Evolutionary conservation across 2,888 invertebrate species (phyloP), one percentile per base, ranked within the genome.

Genomic region (Sipha maydis): DNA sequence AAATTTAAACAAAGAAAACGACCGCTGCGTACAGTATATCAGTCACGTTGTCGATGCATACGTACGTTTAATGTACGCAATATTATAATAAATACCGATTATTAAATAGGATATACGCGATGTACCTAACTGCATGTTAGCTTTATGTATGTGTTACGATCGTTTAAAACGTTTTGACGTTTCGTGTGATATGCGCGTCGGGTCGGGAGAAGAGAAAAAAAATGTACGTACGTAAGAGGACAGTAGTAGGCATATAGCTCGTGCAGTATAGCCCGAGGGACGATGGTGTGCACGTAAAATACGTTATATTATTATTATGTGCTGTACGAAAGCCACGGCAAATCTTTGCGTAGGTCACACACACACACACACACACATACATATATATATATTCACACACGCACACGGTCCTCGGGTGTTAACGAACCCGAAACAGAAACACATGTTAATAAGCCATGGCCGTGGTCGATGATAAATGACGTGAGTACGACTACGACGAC

Each of bases 271-370:
- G 54, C 77, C 11, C 8, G 14, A 48, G 48, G 48, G 48, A 48
- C 48, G 11, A 2, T 14, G 48, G 48, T 8, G 11, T 3, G 48
- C 1, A 48, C 48, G 48, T 48, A 14, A 14, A 48, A 48, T 48
- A 14, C 48, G 11, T 48, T 48, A 48, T 48, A 48, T 48, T 11
- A 48, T 48, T 48, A 48, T 48, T 48, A 48, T 48, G 56, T 48
- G 14, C 28, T 54, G 48, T 34, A 48, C 77, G 25, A 28, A 48
- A 69, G 61, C 17, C 41, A 67, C 48, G 85, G 78, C 31, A 85
- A 85, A 85, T 85, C 85, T 86, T 78, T 54, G 78, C 85, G 85
- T 79, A 79, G 85, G 85, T 86, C 31, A 71, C 71, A 71, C 71
- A 14, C 69, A 28, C 69, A n/a, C 7, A 7, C n/a, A n/a, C n/a